Conservation (phyloP, 2,113 vertebrate genomes). For the Rallus limicola region DNA sequence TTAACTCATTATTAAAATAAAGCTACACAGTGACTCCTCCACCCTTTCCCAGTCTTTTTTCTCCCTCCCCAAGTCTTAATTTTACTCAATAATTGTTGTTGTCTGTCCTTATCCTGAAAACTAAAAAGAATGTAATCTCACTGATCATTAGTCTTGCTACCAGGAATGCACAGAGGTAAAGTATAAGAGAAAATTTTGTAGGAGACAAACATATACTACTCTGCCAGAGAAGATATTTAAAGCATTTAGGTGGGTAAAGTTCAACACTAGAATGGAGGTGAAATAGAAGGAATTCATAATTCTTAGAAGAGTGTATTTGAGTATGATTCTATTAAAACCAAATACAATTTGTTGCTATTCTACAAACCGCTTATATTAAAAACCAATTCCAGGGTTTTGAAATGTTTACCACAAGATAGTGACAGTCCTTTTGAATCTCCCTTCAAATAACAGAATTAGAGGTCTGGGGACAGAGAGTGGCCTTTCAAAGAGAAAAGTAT, state of each 20-base stretch:
- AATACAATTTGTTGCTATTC: neutral
- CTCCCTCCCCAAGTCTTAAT: neutral
- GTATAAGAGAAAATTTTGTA: neutral
- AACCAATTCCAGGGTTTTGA: neutral
- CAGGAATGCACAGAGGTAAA: neutral
- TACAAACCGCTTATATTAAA: neutral
- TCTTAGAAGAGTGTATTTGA: neutral
- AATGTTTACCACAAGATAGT: neutral
- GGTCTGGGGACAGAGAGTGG: neutral
- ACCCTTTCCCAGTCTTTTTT: neutral
- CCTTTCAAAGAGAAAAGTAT: neutral
- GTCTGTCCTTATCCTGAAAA: neutral
- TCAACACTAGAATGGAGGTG: neutral
- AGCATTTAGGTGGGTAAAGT: neutral
- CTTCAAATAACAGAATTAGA: constrained; percentile 13
- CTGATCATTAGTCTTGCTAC: neutral
- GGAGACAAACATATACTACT: neutral
- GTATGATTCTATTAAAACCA: neutral
- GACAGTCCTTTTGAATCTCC: neutral
- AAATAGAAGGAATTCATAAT: neutral
- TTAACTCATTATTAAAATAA: constrained; percentile 38
- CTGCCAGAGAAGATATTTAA: neutral
- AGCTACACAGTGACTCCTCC: neutral
- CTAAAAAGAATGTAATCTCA: neutral
- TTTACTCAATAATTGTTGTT: neutral